A percentile compares a stretch with the other conserved stretches of the same genome.
phyloP scores from a whole-genome alignment of 2,888 invertebrate genomes.

The Epistrophella euchroma region DNA sequence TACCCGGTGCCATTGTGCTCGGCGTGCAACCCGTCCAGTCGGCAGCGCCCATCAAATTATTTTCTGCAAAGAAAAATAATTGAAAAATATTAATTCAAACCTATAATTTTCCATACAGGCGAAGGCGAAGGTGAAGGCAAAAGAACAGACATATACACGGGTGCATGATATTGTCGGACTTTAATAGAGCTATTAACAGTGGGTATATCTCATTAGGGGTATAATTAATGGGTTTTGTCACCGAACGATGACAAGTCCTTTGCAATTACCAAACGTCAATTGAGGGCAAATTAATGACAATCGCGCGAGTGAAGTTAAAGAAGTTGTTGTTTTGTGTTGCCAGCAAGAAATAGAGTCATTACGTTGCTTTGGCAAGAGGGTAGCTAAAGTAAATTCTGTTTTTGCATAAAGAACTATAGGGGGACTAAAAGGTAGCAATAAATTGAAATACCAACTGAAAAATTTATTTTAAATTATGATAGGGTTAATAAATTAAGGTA shows the following conservation, averaged over 20 bases:
- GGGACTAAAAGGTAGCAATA: constrained; percentile 13
- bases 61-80: constrained; percentile 83
- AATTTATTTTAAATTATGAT: constrained; percentile 1
- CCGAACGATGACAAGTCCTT: constrained; percentile 76
- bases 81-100: constrained; percentile 66
- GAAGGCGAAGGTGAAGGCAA: constrained; percentile 8
- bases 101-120: constrained; percentile 55
- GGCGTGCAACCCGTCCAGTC: constrained; percentile 87
- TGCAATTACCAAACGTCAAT: constrained; percentile 80
- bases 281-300: constrained; percentile 78
- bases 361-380: constrained; percentile 6
- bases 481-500: constrained; percentile 16
- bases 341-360: constrained; percentile 18
- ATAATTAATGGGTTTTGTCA: constrained; percentile 71
- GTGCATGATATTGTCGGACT: constrained; percentile 11
- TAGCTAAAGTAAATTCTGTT: neutral
- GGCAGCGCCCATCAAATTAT: constrained; percentile 86
- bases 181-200: constrained; percentile 70
- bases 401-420: neutral
- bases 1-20: constrained; percentile 81
- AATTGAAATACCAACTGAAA: constrained; percentile 22
- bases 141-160: neutral
- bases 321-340: constrained; percentile 36
- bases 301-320: constrained; percentile 45
- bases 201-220: constrained; percentile 63